Base-by-base conservation (phyloP, 1,140 invertebrate species). In the Leptestheria dahalacensis region DNA sequence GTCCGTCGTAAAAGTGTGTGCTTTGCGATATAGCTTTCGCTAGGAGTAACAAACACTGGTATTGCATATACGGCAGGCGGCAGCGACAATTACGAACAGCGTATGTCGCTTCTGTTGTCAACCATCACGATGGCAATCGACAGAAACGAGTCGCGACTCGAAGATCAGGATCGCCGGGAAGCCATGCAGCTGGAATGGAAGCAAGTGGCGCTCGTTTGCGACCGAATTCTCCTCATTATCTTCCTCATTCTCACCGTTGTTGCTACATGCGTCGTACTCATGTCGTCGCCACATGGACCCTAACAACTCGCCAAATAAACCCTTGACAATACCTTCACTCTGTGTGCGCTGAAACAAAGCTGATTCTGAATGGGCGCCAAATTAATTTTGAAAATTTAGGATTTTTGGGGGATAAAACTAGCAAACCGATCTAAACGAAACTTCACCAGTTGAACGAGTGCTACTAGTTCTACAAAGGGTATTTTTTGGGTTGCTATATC, bases 171-270 rank as follows among this genome's bases (percentile, higher is more conserved):
- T 65, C 68, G 76, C 33, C 70, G 79, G 46, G 83, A 87, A 62
- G 70, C 77, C 52, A 78, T 79, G 54, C 79, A 82, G 64, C 68
- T 82, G 18, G 84, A 87, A 68, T 88, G 85, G 85, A 84, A 86
- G 67, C 82, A 86, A 68, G 78, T 86, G 28, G 84, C 85, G 0
- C 71, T 86, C n/a, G 74, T 80, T 11, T 65, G 63, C 59, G 64
- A 65, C 54, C 50, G 59, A 23, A 48, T 41, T 48, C 47, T 62
- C 9, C 26, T 62, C 26, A 47, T 57, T 24, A 50, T 57, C 10
- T 62, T 62, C 25, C 73, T 84, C 53, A 68, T 84, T 20, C 77
- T 78, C 18, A 85, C 82, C 0, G 73, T 77, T 21, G 73, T 82
- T 46, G 78, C 78, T 2, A 80, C 81, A 6, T 75, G 80, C 0